These are phyloP conservation scores for Chymomyza costata DNA, from an alignment of 1,140 invertebrate genomes.

Conservation along the genomic window DNA sequence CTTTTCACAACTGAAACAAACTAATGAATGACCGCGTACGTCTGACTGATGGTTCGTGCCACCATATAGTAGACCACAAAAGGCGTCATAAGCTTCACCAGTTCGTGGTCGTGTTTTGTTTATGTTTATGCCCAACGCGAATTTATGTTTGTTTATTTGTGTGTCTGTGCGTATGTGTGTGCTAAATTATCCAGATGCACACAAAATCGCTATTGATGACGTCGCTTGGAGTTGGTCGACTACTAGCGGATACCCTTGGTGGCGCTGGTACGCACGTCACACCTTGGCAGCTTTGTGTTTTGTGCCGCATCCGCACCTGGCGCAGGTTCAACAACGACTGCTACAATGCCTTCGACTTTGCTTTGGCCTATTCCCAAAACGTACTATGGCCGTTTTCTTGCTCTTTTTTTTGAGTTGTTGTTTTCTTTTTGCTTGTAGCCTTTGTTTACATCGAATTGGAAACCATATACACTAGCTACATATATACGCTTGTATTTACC, in stretches of 20 bases:
- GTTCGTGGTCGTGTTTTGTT: too few relatives aligned
- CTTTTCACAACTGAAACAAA: too few relatives aligned
- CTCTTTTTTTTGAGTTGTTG: constrained; percentile 7
- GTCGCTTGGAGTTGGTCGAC: constrained; percentile 5
- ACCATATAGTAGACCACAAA: too few relatives aligned
- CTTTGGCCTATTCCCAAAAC: background rate
- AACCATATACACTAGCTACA: constrained; percentile 1
- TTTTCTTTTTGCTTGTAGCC: constrained; percentile 21
- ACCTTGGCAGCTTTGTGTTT: background rate
- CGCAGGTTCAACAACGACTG: constrained; percentile 29
- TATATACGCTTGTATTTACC: too few relatives aligned
- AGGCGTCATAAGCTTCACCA: too few relatives aligned
- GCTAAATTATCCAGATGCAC: constrained; percentile 24
- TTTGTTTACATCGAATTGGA: constrained; percentile 50
- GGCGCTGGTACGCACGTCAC: constrained; percentile 1
- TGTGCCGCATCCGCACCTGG: constrained; percentile 44
- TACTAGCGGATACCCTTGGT: too few relatives aligned
- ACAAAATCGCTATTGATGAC: constrained; percentile 28
- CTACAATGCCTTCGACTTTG: constrained; percentile 23
- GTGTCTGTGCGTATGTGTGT: constrained; percentile 19
- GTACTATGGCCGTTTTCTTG: constrained; percentile 15
- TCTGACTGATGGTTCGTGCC: too few relatives aligned
- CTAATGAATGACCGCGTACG: too few relatives aligned
- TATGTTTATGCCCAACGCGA: constrained; percentile 31
- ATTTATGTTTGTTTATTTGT: constrained; percentile 47